Conservation (phyloP, 2,888 invertebrate species). For the Tethea ocularis region DNA sequence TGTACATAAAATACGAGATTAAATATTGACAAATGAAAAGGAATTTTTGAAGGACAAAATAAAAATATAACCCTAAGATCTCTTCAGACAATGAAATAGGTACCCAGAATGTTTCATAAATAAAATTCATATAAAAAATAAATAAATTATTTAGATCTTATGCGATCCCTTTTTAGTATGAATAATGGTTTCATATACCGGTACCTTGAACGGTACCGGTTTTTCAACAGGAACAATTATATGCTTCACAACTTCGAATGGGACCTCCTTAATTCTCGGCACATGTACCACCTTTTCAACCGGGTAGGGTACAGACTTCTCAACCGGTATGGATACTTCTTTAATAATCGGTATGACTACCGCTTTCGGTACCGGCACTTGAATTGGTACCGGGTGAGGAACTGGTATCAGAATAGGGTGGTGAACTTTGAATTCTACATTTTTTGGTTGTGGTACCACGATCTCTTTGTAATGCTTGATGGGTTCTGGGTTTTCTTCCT, state of each 20-base stretch:
- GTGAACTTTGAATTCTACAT: conserved; percentile 83
- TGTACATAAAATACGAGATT: too few relatives aligned
- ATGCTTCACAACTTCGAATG: conserved; percentile 87
- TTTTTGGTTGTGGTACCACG: conserved; percentile 86
- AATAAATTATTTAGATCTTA: conserved; percentile 50
- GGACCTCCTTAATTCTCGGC: conserved; percentile 87
- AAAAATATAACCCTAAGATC: too few relatives aligned
- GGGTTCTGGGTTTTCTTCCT: conserved; percentile 87
- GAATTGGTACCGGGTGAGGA: conserved; percentile 87
- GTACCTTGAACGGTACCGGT: conserved; percentile 88
- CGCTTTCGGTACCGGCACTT: conserved; percentile 87
- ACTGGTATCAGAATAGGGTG: conserved; percentile 84
- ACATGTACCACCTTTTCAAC: conserved; percentile 87
- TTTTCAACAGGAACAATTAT: conserved; percentile 87
- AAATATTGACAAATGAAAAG: too few relatives aligned
- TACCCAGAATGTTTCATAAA: conserved; percentile 15
- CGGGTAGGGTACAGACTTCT: conserved; percentile 88
- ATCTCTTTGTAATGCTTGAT: conserved; percentile 88
- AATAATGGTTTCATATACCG: conserved; percentile 88
- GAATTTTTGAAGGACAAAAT: too few relatives aligned
- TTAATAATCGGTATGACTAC: conserved; percentile 87
- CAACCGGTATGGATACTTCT: conserved; percentile 87
- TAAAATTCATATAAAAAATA: conserved; percentile 21
- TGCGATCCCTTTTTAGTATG: conserved; percentile 86
- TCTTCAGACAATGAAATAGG: background rate